Conservation (phyloP, 2,113 vertebrate genomes). For the Mustela lutreola region DNA sequence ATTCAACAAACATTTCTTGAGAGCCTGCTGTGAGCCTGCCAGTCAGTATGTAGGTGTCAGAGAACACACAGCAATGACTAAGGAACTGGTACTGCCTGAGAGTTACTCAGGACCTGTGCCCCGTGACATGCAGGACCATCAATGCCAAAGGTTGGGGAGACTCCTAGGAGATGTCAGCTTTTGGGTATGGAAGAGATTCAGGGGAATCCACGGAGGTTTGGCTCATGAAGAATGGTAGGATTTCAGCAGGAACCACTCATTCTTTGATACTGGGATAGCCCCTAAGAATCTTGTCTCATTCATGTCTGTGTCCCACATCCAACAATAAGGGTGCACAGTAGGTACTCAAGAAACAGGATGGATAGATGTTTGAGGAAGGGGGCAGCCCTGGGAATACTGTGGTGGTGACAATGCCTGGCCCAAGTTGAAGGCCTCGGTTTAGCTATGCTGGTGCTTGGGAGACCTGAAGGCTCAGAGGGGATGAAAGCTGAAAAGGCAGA, state of each 20-base stretch:
- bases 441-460: background rate
- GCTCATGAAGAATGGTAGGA: background rate
- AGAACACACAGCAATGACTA: background rate
- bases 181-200: background rate
- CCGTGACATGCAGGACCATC: too few species aligned
- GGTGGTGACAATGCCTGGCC: background rate
- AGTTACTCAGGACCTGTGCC: background rate
- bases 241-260: background rate
- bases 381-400: rapidly evolving
- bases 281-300: background rate
- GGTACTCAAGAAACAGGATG: background rate
- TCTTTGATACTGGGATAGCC: background rate
- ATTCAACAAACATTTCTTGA: background rate
- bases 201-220: background rate
- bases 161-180: background rate
- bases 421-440: background rate
- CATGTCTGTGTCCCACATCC: too few species aligned
- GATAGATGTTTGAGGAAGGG: too few species aligned
- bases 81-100: rapidly evolving
- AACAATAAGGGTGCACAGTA: rapidly evolving
- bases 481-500: background rate
- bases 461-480: background rate
- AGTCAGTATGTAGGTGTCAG: background rate
- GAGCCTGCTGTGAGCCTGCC: background rate
- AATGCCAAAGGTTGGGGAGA: background rate